These are phyloP conservation scores for Alouatta palliata DNA, from an alignment of 2,113 vertebrate species.

Conservation along the genomic window DNA sequence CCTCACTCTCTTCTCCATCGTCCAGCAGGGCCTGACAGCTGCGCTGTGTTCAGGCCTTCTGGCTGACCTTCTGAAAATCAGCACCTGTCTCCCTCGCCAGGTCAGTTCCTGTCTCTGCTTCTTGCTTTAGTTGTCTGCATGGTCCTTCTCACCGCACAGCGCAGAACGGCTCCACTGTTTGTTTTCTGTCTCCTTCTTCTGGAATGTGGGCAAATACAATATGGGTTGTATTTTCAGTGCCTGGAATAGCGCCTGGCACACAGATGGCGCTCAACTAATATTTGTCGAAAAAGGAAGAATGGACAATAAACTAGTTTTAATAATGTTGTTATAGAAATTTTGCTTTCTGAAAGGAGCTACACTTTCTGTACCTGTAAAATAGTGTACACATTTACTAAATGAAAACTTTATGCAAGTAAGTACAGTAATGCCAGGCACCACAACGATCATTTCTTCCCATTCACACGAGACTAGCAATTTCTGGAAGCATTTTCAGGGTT, in stretches of 20 bases:
- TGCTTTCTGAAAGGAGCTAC: not conserved
- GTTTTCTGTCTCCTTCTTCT: not conserved
- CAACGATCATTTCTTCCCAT: not conserved
- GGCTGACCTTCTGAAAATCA: not conserved
- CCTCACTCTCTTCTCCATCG: not conserved
- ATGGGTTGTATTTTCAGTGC: not conserved
- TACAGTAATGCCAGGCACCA: not conserved
- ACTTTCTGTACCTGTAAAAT: not conserved
- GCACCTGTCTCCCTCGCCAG: not conserved
- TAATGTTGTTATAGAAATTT: not conserved
- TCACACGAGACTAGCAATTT: not conserved
- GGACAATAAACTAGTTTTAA: not conserved
- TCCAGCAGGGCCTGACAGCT: not conserved
- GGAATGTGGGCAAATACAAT: not conserved
- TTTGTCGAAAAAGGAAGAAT: not conserved
- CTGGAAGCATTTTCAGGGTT: not conserved
- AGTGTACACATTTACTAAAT: not conserved
- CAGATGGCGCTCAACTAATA: no score
- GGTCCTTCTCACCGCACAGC: fast-evolving
- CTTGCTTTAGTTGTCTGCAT: not conserved
- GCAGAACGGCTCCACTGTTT: fast-evolving
- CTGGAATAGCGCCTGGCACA: not conserved
- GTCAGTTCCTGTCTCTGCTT: not conserved
- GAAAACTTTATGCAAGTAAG: not conserved
- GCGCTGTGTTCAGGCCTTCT: no score